Base-by-base conservation (phyloP, 2,888 invertebrate species). In the Tribolium freemani region DNA sequence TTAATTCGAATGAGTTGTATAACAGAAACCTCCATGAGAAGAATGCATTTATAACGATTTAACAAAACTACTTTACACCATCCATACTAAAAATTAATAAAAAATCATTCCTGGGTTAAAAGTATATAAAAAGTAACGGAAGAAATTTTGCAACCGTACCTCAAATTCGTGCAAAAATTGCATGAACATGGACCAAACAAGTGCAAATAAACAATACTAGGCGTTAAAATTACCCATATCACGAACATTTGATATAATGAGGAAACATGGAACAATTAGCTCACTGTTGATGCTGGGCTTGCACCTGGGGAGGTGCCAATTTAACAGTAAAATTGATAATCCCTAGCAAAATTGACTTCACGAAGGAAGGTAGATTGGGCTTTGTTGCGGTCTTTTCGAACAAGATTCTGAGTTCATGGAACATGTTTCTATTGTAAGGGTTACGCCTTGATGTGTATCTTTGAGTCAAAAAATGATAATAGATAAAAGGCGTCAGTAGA, bases 381-480 rank as follows among this genome's bases (percentile, higher is more conserved):
- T 91, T 91, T 72, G 85, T 87, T 0, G 95, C 93, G 9, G 92
- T 84, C 46, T 89, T 87, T 86, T 95, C 94, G 5, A 93, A 88
- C 0, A 90, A 88, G 77, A 92, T 88, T 77, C 96, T 91, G 82
- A 99, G 88, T 86, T 98, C 98, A 77, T 91, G 90, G 89, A 98
- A 98, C 87, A 97, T 94, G 85, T 93, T 96, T 84, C 97, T 93
- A 66, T 97, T 97, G 88, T 96, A 96, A 0, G 98, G 98, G 90
- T 99, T 99, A 80, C 99, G 93, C 70, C 96, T 91, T 4, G 99
- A 99, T 73, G 94, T 89, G 88, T 99, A 97, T 74, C 99, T 93
- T 85, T 96, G 91, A 73, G 93, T 91, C 82, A 99, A 88, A 88
- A 99, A 99, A 86, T 98, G 96, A 88, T 98, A 99, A 90, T 99